Percentiles rank a stretch among this genome's conserved stretches.
Conservation (phyloP, 1,140 invertebrate species). For the Anastrepha obliqua region DNA sequence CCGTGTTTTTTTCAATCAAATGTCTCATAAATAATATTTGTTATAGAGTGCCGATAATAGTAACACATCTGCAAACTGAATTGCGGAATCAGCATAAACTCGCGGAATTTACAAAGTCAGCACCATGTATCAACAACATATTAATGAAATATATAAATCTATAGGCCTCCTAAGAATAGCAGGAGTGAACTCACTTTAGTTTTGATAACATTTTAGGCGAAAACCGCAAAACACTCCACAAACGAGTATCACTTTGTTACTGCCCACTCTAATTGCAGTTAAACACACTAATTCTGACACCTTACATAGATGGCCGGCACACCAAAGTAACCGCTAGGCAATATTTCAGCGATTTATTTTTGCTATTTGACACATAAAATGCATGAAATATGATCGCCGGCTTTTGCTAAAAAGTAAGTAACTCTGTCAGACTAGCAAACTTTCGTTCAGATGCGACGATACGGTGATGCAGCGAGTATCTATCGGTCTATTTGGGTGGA, state of each 20-base stretch:
- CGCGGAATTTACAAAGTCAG: no score
- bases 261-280: slow-evolving; percentile 19
- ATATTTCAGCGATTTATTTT: slow-evolving; percentile 26
- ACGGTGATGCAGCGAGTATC: background rate
- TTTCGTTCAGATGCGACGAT: background rate
- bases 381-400: background rate
- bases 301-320: background rate
- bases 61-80: no score
- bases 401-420: background rate
- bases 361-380: slow-evolving; percentile 13
- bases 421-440: background rate
- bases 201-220: no score
- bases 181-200: no score
- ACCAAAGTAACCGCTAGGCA: background rate
- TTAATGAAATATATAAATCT: no score
- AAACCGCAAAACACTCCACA: background rate
- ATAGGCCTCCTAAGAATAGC: no score
- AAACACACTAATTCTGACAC: slow-evolving; percentile 34
- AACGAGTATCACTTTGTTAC: background rate
- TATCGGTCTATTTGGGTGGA: background rate
- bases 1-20: no score
- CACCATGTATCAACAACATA: no score
- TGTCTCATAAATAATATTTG: no score
- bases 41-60: no score
- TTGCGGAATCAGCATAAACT: no score